These are phyloP conservation scores for Megastigmus dorsalis DNA, from an alignment of 2,888 invertebrate species.

Conservation along the genomic window DNA sequence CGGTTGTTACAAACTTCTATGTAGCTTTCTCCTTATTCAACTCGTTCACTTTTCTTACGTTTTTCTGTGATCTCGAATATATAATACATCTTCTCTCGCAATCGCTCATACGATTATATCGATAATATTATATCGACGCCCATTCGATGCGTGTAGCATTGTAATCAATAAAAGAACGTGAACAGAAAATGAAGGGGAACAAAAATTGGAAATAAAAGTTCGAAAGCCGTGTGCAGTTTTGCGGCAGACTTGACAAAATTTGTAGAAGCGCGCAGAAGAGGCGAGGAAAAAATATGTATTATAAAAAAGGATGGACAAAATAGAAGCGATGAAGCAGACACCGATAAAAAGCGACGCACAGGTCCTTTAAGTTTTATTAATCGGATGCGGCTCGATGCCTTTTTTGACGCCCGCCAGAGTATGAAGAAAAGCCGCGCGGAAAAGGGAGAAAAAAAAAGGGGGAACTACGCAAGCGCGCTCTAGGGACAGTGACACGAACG, in stretches of 20 bases:
- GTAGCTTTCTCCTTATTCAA: too few species aligned
- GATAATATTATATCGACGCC: too few species aligned
- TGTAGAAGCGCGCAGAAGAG: slow-evolving; percentile 11
- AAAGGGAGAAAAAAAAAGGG: background rate
- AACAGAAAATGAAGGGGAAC: too few species aligned
- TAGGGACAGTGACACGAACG: too few species aligned
- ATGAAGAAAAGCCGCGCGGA: too few species aligned
- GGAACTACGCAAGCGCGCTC: background rate
- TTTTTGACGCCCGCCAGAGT: too few species aligned
- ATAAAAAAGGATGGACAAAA: background rate
- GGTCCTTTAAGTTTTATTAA: too few species aligned
- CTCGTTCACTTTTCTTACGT: background rate
- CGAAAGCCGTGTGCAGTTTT: background rate
- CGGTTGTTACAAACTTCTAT: background rate
- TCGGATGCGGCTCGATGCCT: too few species aligned
- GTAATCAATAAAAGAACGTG: too few species aligned
- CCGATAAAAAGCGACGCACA: slow-evolving; percentile 3
- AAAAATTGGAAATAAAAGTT: slow-evolving; percentile 23
- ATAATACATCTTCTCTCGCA: background rate
- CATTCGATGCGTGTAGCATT: background rate
- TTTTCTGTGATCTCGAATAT: slow-evolving; percentile 4
- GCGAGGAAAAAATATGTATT: background rate
- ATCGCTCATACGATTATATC: background rate
- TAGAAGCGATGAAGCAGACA: slow-evolving; percentile 23
- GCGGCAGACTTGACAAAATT: background rate